These are phyloP conservation scores for Spinus olivaceus DNA, from an alignment of 2,797 vertebrate species.

Conservation along the genomic window DNA sequence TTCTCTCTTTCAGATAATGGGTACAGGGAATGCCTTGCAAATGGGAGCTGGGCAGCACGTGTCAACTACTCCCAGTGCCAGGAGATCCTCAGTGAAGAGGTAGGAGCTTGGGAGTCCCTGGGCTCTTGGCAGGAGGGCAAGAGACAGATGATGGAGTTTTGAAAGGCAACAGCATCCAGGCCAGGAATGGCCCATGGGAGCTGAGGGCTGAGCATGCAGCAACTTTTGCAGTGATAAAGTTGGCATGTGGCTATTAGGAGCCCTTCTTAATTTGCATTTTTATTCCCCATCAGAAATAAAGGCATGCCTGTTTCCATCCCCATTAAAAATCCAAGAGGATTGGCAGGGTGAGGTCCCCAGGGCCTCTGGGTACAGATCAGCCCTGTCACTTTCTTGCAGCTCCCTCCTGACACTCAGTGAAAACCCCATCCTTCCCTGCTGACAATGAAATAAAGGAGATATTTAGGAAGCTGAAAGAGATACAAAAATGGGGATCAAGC, in stretches of 20 bases:
- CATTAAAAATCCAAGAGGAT: not conserved
- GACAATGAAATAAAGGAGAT: not conserved
- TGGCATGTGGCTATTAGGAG: not conserved
- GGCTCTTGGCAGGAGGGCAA: not conserved
- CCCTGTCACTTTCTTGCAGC: not conserved
- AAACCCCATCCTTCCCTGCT: not conserved
- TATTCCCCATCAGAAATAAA: not conserved
- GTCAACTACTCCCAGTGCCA: constrained; percentile 95
- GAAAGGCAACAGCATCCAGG: not conserved
- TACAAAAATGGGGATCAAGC: not conserved
- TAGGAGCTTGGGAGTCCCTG: constrained; percentile 17
- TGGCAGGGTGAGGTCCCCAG: not conserved
- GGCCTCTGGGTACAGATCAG: not conserved
- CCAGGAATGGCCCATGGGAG: not conserved
- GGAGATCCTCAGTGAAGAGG: constrained; percentile 92
- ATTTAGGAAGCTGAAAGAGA: not conserved
- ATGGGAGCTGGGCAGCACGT: constrained; percentile 90
- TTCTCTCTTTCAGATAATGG: constrained; percentile 83
- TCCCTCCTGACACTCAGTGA: not conserved
- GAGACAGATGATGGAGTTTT: not conserved
- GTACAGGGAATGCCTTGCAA: constrained; percentile 87
- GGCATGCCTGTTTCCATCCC: fast-evolving
- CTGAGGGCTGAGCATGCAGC: not conserved
- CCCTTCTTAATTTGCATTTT: not conserved
- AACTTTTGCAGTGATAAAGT: not conserved